Percentiles rank a stretch among this genome's conserved stretches.
Conservation (phyloP, 2,113 vertebrate species). For the Otocyon megalotis region DNA sequence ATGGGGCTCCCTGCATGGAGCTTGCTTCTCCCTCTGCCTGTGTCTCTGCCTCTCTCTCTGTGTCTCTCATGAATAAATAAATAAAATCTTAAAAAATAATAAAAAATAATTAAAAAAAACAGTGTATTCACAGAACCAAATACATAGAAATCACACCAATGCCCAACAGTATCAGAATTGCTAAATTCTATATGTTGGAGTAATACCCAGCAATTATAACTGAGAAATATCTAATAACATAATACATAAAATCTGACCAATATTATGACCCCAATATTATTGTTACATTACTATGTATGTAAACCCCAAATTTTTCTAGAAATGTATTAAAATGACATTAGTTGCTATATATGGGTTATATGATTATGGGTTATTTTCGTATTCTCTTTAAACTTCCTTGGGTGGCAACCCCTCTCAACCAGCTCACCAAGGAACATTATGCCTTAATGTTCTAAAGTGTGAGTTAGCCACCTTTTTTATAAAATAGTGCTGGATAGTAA, state of each 20-base stretch:
- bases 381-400: background rate
- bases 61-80: no score
- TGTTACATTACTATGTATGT: background rate
- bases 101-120: background rate
- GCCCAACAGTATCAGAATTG: background rate
- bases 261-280: background rate
- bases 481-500: background rate
- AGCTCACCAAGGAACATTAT: background rate
- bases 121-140: background rate
- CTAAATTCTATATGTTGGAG: background rate
- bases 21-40: no score
- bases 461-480: background rate
- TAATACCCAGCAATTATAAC: background rate
- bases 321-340: background rate
- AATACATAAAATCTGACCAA: background rate
- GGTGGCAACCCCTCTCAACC: background rate
- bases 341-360: background rate
- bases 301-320: background rate
- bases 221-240: background rate
- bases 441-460: background rate
- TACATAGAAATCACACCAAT: background rate
- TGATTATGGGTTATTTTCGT: background rate
- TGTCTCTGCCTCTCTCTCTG: no score
- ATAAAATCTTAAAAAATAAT: no score
- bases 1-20: no score